Conservation (phyloP, 2,113 vertebrate species). For the Rhinogobius similis region DNA sequence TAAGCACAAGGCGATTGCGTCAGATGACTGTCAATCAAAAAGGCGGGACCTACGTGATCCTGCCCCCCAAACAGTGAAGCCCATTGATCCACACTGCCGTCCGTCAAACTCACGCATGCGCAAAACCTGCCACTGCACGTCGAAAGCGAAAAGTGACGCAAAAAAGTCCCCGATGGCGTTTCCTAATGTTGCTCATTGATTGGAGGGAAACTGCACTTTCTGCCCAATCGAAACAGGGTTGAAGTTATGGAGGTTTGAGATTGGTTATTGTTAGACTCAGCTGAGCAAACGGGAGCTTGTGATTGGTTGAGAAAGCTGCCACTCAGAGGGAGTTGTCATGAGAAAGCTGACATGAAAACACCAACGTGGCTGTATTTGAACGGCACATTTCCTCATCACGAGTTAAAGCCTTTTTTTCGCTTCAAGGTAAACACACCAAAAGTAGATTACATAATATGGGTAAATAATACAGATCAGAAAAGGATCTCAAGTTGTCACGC, state of each 20-base stretch:
- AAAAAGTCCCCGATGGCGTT: conserved; percentile 43
- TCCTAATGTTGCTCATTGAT: conserved; percentile 21
- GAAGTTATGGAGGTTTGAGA: background rate
- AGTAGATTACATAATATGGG: conserved; percentile 7
- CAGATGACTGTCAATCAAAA: conserved; percentile 22
- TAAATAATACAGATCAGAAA: background rate
- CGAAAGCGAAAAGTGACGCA: conserved; percentile 48
- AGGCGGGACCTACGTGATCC: conserved; percentile 18
- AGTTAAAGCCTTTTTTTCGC: conserved; percentile 25
- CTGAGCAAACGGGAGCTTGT: background rate
- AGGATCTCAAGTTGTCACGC: background rate
- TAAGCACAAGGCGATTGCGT: conserved; percentile 69
- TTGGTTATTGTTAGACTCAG: conserved; percentile 36
- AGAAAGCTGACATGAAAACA: conserved; percentile 55
- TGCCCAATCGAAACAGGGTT: conserved; percentile 21
- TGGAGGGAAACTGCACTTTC: conserved; percentile 24
- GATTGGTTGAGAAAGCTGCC: conserved; percentile 50
- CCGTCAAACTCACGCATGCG: conserved; percentile 46
- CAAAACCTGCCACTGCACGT: background rate
- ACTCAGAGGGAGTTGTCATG: conserved; percentile 57
- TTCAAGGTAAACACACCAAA: conserved; percentile 6
- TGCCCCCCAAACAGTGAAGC: conserved; percentile 46
- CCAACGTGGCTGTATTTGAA: conserved; percentile 72
- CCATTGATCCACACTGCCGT: conserved; percentile 51
- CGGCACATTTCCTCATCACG: conserved; percentile 64